Conservation (phyloP, 1,140 invertebrate species). For the Sweltsa coloradensis region DNA sequence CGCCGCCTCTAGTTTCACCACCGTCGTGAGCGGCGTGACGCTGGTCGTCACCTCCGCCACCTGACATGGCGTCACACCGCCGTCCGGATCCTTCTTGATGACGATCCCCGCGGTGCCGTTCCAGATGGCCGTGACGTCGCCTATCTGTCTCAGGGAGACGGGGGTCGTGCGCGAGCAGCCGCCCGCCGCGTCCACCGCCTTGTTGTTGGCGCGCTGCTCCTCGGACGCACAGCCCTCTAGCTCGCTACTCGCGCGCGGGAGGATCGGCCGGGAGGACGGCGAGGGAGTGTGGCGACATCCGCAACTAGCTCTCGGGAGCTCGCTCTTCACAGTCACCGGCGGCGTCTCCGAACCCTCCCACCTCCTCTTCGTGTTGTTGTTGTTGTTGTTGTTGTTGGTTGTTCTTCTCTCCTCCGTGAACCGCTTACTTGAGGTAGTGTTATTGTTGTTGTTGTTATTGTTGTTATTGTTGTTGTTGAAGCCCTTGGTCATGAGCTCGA, state of each 20-base stretch:
- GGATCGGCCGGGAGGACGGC: background rate
- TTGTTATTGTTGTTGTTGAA: slow-evolving; percentile 11
- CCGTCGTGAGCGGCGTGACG: background rate
- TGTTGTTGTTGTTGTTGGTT: no score
- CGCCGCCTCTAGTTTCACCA: slow-evolving; percentile 9
- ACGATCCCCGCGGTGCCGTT: background rate
- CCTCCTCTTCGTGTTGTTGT: background rate
- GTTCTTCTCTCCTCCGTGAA: no score
- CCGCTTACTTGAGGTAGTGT: no score
- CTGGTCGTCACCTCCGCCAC: slow-evolving; percentile 11
- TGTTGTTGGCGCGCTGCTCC: no score
- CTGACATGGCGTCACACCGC: slow-evolving; percentile 2
- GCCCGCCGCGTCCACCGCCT: background rate
- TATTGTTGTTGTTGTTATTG: slow-evolving; percentile 7
- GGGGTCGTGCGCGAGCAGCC: background rate
- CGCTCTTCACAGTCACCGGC: background rate
- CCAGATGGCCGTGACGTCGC: background rate
- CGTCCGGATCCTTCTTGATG: slow-evolving; percentile 1
- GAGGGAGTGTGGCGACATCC: no score
- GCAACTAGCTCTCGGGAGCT: no score
- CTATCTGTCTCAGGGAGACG: background rate
- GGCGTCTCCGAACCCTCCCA: background rate
- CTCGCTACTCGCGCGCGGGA: background rate
- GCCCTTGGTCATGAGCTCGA: slow-evolving; percentile 13
- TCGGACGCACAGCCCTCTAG: background rate